phyloP scores from a whole-genome alignment of 1,140 invertebrate species.

The Calephelis nemesis region DNA sequence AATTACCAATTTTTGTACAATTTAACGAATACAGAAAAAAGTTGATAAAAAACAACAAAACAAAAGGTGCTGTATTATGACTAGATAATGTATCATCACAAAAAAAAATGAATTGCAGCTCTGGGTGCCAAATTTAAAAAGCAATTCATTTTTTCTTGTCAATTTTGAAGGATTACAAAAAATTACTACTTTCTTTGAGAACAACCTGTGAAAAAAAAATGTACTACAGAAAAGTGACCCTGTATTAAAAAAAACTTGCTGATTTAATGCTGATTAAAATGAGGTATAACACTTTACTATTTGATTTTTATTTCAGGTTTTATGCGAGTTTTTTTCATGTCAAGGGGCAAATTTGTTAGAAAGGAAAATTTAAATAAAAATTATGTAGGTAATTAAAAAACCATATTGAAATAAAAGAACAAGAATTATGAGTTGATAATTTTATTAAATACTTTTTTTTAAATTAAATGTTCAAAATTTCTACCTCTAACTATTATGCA shows the following conservation, averaged over 20 bases:
- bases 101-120: too few relatives aligned
- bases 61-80: not conserved
- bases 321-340: slow-evolving; percentile 11
- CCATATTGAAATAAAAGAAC: slow-evolving; percentile 12
- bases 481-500: slow-evolving; percentile 23
- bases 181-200: slow-evolving; percentile 18
- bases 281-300: slow-evolving; percentile 13
- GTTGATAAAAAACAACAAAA: too few relatives aligned
- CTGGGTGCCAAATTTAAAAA: not conserved
- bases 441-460: slow-evolving; percentile 13
- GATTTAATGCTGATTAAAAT: slow-evolving; percentile 16
- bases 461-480: slow-evolving; percentile 27
- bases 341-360: slow-evolving; percentile 11
- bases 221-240: slow-evolving; percentile 17
- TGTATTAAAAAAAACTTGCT: slow-evolving; percentile 19
- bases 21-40: too few relatives aligned
- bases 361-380: slow-evolving; percentile 15
- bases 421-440: slow-evolving; percentile 15
- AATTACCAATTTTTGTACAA: too few relatives aligned
- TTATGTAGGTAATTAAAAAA: slow-evolving; percentile 15
- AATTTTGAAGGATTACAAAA: slow-evolving; percentile 23
- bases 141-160: slow-evolving; percentile 17
- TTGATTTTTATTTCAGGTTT: slow-evolving; percentile 8
- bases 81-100: too few relatives aligned
- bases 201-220: slow-evolving; percentile 19